Evolutionary conservation across 2,113 vertebrate genomes (phyloP).

Genomic region (Edolisoma coerulescens): DNA sequence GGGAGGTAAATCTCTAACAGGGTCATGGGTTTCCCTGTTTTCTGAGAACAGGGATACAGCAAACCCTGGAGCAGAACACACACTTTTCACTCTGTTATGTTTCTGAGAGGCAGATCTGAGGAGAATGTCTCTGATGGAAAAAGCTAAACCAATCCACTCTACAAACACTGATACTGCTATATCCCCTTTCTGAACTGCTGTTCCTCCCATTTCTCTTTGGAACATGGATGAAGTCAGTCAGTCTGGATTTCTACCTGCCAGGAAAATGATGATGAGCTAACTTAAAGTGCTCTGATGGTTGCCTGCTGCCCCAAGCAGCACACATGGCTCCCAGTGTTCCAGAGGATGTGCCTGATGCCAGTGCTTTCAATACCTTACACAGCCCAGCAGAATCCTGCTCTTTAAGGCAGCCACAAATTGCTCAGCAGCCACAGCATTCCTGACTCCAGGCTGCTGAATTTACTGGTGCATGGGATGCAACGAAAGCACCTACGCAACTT

Average conservation of each 20-base stretch:
- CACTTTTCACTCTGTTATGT: neutral
- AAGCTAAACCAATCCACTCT: neutral
- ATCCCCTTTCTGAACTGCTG: neutral
- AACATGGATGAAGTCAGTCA: neutral
- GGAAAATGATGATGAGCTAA: neutral
- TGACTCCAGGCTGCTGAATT: neutral
- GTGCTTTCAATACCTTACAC: neutral
- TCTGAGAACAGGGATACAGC: neutral
- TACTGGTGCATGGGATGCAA: neutral
- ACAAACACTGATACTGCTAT: neutral
- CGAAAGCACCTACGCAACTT: neutral
- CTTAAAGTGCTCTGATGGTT: neutral
- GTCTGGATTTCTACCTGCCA: neutral
- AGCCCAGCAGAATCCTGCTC: neutral
- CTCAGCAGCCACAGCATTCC: neutral
- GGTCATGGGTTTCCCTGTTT: neutral
- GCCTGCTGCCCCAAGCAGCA: neutral
- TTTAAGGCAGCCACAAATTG: neutral
- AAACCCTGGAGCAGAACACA: neutral
- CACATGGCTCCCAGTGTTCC: neutral
- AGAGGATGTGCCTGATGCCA: neutral
- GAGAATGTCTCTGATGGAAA: neutral
- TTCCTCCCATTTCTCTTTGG: neutral
- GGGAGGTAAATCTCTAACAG: neutral
- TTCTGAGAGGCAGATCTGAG: neutral